These are phyloP conservation scores for Pherbina coryleti DNA, from an alignment of 2,888 invertebrate genomes.

Conservation along the genomic window DNA sequence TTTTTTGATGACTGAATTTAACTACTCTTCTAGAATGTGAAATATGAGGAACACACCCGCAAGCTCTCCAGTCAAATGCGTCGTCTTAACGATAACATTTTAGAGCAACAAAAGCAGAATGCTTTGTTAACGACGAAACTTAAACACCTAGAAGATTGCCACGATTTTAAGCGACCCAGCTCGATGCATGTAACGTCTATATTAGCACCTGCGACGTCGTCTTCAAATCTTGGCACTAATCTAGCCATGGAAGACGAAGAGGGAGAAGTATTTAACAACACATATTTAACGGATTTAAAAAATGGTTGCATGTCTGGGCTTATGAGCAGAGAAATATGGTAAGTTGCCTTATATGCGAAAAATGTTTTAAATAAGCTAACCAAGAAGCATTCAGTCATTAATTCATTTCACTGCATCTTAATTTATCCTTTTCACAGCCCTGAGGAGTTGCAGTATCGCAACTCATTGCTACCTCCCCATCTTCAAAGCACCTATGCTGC, in stretches of 20 bases:
- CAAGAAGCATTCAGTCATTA: neutral
- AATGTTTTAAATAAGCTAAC: neutral
- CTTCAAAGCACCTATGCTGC: slow-evolving; percentile 87
- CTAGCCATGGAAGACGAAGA: slow-evolving; percentile 88
- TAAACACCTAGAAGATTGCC: slow-evolving; percentile 56
- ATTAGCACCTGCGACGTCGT: slow-evolving; percentile 42
- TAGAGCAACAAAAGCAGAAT: slow-evolving; percentile 66
- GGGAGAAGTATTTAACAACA: slow-evolving; percentile 86
- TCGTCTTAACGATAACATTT: slow-evolving; percentile 63
- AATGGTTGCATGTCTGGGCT: slow-evolving; percentile 70
- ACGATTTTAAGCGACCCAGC: slow-evolving; percentile 55
- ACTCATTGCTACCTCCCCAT: slow-evolving; percentile 87
- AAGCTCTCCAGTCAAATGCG: slow-evolving; percentile 65
- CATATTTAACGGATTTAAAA: slow-evolving; percentile 79
- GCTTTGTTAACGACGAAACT: slow-evolving; percentile 63
- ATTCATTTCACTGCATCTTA: neutral
- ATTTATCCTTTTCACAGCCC: slow-evolving; percentile 62
- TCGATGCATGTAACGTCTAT: slow-evolving; percentile 47
- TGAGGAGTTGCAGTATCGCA: slow-evolving; percentile 82
- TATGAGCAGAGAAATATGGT: slow-evolving; percentile 59
- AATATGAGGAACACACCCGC: slow-evolving; percentile 64
- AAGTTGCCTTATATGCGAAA: slow-evolving; percentile 29
- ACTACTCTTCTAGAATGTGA: slow-evolving; percentile 53
- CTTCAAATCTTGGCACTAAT: slow-evolving; percentile 63
- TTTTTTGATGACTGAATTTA: neutral